Percentiles rank a stretch among this genome's conserved stretches.
phyloP scores from a whole-genome alignment of 2,797 vertebrate species.

The Silurus aristotelis region DNA sequence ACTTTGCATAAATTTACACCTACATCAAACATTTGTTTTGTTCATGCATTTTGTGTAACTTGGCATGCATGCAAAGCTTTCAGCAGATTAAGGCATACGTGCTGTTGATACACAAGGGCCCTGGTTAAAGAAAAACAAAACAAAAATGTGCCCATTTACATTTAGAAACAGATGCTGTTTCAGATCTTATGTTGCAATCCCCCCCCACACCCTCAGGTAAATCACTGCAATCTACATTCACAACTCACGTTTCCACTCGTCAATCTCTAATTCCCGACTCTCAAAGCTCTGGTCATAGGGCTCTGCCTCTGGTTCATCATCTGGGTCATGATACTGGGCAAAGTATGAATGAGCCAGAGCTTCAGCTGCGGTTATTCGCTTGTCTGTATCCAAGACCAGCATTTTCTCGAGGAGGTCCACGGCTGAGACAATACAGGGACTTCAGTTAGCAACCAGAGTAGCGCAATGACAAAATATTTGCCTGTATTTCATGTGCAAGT shows the following conservation, averaged over 20 bases:
- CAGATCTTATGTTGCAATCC: not conserved
- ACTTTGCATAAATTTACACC: not conserved
- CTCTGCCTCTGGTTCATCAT: conserved; percentile 93
- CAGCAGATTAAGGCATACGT: not conserved
- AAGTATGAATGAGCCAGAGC: conserved; percentile 93
- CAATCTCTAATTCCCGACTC: conserved; percentile 92
- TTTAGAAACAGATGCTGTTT: not conserved
- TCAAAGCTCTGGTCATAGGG: conserved; percentile 98
- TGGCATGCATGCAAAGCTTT: not conserved
- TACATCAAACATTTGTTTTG: not conserved
- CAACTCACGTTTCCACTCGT: conserved; percentile 96
- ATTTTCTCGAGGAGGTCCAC: conserved; percentile 98
- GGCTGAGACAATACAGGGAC: conserved; percentile 69
- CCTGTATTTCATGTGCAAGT: too few relatives aligned
- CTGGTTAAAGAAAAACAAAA: not conserved
- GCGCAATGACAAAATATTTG: not conserved
- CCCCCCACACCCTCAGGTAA: not conserved
- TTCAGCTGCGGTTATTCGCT: conserved; percentile 91
- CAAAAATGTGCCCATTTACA: not conserved
- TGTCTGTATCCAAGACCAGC: conserved; percentile 96
- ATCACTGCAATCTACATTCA: not conserved
- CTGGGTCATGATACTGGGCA: conserved; percentile 93
- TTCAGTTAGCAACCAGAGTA: not conserved
- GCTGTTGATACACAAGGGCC: not conserved
- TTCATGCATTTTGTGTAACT: not conserved